A percentile compares a stretch with the other conserved stretches of the same genome.
phyloP scores from a whole-genome alignment of 2,113 vertebrate species.

The Lophura nycthemera region DNA sequence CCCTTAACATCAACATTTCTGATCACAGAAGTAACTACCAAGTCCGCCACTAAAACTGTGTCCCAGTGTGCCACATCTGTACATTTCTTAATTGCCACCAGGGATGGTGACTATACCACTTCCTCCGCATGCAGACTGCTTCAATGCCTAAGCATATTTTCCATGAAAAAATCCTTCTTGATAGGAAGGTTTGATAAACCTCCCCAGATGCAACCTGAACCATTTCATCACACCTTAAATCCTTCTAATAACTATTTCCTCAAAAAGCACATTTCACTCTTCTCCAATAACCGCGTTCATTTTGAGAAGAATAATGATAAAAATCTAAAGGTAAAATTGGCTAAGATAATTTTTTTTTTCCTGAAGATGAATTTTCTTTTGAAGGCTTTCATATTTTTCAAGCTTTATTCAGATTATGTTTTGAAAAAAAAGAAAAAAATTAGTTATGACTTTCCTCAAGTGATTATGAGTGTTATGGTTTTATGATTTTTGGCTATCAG shows the following conservation, averaged over 20 bases:
- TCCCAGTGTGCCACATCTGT: neutral
- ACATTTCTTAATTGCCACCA: neutral
- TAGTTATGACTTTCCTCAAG: neutral
- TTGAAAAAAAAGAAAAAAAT: neutral
- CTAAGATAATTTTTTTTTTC: neutral
- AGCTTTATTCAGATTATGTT: neutral
- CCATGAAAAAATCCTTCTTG: neutral
- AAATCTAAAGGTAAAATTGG: neutral
- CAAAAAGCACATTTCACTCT: neutral
- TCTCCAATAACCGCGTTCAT: neutral
- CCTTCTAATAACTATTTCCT: neutral
- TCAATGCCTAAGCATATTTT: neutral
- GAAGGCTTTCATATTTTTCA: neutral
- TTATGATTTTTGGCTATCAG: too few relatives aligned
- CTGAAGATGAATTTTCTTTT: neutral
- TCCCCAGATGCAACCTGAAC: neutral
- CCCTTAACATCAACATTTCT: neutral
- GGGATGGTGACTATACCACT: neutral
- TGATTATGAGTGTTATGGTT: neutral
- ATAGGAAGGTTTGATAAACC: neutral
- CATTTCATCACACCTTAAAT: neutral
- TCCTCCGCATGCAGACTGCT: neutral
- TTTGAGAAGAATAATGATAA: neutral
- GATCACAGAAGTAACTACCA: neutral
- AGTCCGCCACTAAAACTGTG: neutral